These are phyloP conservation scores for Matsumurasca onukii DNA, from an alignment of 1,140 invertebrate species.

Conservation along the genomic window DNA sequence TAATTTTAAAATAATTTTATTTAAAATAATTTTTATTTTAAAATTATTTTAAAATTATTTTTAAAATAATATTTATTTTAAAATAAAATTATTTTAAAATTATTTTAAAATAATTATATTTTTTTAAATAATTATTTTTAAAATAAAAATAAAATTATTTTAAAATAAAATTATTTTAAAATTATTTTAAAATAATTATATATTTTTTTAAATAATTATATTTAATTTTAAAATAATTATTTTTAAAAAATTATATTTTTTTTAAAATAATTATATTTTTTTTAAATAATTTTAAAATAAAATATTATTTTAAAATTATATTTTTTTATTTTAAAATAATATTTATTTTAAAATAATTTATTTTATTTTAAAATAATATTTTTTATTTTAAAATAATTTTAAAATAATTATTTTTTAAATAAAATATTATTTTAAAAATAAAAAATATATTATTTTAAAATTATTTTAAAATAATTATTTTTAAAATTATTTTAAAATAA, in stretches of 20 bases:
- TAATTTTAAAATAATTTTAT: too few relatives aligned
- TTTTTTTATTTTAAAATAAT: too few relatives aligned
- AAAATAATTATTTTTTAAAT: too few relatives aligned
- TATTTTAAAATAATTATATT: neutral
- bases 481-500: neutral
- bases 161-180: neutral
- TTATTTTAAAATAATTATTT: neutral
- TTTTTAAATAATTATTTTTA: neutral
- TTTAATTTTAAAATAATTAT: neutral
- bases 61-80: neutral
- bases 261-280: too few relatives aligned
- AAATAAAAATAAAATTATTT: neutral
- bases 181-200: neutral
- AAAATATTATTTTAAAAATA: too few relatives aligned
- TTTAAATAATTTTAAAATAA: too few relatives aligned
- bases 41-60: neutral
- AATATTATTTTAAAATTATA: too few relatives aligned
- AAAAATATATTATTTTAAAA: neutral
- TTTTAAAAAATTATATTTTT: too few relatives aligned
- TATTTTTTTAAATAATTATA: neutral
- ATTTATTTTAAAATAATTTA: too few relatives aligned
- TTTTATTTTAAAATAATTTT: too few relatives aligned
- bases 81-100: neutral
- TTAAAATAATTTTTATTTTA: neutral
- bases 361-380: too few relatives aligned